Evolutionary conservation across 2,888 invertebrate species (phyloP).

Genomic region (Plutella xylostella): DNA sequence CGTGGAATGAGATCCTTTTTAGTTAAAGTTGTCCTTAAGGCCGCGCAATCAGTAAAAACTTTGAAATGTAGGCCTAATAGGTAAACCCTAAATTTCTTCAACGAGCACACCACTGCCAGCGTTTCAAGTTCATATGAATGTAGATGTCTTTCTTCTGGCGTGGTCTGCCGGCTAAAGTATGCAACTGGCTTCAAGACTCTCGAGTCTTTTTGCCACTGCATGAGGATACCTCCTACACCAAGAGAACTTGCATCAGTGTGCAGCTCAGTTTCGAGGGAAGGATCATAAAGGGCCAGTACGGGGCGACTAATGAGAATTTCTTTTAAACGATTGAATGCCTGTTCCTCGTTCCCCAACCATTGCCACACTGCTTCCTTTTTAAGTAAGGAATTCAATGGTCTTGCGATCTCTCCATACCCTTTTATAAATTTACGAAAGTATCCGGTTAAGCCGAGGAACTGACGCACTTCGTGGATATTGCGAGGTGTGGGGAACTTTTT

Average conservation of each 20-base stretch:
- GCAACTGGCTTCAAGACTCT: too few species aligned
- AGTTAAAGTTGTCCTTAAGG: conserved; percentile 16
- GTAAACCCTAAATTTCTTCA: conserved; percentile 29
- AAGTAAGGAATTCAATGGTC: conserved; percentile 18
- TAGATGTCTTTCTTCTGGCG: conserved; percentile 25
- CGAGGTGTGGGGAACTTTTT: conserved; percentile 18
- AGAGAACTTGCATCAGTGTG: too few species aligned
- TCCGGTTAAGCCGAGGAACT: too few species aligned
- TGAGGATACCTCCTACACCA: too few species aligned
- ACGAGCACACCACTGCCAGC: too few species aligned
- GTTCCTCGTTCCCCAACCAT: conserved; percentile 13
- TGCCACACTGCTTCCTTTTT: conserved; percentile 17
- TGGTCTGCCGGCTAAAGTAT: conserved; percentile 27
- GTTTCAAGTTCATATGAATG: conserved; percentile 32
- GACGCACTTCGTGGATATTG: too few species aligned
- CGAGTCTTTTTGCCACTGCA: too few species aligned
- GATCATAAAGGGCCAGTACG: conserved; percentile 14
- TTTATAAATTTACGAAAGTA: conserved; percentile 23
- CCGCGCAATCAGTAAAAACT: conserved; percentile 23
- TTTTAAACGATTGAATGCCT: conserved; percentile 15
- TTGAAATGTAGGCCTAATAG: conserved; percentile 25
- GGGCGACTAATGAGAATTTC: conserved; percentile 11
- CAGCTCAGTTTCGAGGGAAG: conserved; percentile 21
- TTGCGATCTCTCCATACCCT: conserved; percentile 19
- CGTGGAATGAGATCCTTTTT: conserved; percentile 24